phyloP scores from a whole-genome alignment of 2,797 vertebrate species.

The Chrosomus eos region DNA sequence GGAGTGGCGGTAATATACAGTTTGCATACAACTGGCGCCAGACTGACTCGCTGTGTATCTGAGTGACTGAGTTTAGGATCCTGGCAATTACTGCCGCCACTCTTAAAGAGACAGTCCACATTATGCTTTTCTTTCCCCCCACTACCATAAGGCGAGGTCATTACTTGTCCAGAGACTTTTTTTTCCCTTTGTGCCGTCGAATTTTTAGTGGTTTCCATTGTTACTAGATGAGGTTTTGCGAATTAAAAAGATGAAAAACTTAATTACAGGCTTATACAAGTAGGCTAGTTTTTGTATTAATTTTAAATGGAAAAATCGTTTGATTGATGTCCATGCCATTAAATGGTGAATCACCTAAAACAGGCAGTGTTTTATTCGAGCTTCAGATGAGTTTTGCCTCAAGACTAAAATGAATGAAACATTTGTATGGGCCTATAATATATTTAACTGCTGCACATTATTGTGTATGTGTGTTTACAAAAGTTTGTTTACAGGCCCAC shows the following conservation, averaged over 20 bases:
- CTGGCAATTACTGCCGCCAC: conserved; percentile 92
- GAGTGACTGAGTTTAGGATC: conserved; percentile 89
- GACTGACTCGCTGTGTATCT: conserved; percentile 92
- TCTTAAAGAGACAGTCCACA: conserved; percentile 91
- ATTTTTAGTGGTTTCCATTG: conserved; percentile 65
- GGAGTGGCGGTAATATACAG: conserved; percentile 97
- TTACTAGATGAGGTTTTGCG: neutral
- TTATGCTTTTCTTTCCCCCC: conserved; percentile 68
- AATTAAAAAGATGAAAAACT: neutral
- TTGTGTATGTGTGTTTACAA: neutral
- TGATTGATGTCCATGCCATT: neutral
- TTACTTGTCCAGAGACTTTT: conserved; percentile 69
- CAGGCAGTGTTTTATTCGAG: neutral
- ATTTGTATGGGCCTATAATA: neutral
- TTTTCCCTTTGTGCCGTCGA: conserved; percentile 61
- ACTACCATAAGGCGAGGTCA: conserved; percentile 76
- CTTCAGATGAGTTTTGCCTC: neutral
- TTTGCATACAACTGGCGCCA: conserved; percentile 98
- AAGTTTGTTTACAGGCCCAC: neutral
- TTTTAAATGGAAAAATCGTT: neutral
- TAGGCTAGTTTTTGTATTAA: neutral
- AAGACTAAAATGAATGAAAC: neutral
- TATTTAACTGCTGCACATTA: neutral
- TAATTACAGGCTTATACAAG: neutral
- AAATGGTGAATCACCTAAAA: neutral